phyloP scores from a whole-genome alignment of 2,113 vertebrate genomes.

The Peromyscus maniculatus region DNA sequence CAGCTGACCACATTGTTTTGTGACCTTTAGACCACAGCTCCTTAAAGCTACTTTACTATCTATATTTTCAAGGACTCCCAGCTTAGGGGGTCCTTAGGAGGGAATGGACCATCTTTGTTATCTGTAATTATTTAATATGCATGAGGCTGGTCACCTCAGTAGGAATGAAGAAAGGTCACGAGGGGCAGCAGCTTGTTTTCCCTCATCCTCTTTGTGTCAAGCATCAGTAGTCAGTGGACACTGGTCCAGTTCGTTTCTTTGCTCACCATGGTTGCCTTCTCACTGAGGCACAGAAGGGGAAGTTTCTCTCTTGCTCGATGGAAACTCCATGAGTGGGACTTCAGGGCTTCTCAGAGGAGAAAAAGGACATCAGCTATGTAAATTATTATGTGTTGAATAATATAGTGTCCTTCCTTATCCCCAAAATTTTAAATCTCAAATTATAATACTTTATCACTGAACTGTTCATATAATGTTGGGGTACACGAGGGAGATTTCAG shows the following conservation, averaged over 20 bases:
- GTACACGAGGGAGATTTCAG: background rate
- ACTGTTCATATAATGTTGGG: background rate
- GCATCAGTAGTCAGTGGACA: background rate
- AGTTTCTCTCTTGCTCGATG: background rate
- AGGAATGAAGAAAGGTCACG: background rate
- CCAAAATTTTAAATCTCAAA: background rate
- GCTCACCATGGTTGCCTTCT: background rate
- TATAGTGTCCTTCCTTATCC: background rate
- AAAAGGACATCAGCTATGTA: background rate
- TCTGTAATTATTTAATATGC: no score
- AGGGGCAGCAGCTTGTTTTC: background rate
- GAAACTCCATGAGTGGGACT: background rate
- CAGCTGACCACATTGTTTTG: no score
- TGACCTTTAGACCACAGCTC: background rate
- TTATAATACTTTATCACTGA: background rate
- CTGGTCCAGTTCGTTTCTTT: background rate
- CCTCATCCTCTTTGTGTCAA: background rate
- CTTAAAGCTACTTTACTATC: background rate
- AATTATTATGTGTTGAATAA: background rate
- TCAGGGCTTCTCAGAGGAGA: background rate
- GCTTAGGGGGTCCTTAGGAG: background rate
- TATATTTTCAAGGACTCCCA: background rate
- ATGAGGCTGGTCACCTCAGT: background rate
- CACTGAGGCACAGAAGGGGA: background rate
- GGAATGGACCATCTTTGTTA: background rate